Evolutionary conservation across 2,888 invertebrate species (phyloP).

Genomic region (Trimorus sp.): DNA sequence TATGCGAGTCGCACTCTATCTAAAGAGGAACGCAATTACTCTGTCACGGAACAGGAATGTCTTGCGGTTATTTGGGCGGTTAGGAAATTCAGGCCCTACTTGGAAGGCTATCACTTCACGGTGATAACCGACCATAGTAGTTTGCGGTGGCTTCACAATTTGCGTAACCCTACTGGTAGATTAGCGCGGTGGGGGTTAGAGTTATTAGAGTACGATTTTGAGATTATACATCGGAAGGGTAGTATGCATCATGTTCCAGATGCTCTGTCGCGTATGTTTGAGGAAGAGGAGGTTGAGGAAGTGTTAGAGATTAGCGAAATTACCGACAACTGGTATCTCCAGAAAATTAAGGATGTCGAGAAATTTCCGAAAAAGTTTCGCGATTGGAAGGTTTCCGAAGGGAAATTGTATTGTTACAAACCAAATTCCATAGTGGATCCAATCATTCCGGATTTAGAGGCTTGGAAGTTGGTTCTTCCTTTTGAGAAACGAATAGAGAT

Average conservation of each 20-base stretch:
- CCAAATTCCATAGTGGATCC: conserved; percentile 39
- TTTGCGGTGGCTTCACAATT: conserved; percentile 55
- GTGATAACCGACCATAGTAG: conserved; percentile 40
- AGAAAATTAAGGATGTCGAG: conserved; percentile 23
- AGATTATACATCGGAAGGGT: conserved; percentile 37
- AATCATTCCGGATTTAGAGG: conserved; percentile 40
- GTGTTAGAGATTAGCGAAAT: conserved; percentile 13
- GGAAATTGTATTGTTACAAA: conserved; percentile 45
- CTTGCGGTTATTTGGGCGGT: conserved; percentile 43
- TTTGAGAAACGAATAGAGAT: conserved; percentile 16
- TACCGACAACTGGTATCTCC: conserved; percentile 29
- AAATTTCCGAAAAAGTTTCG: conserved; percentile 25
- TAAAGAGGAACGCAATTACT: conserved; percentile 63
- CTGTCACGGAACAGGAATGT: conserved; percentile 56
- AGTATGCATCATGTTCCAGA: conserved; percentile 40
- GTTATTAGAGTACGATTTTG: conserved; percentile 52
- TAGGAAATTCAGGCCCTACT: conserved; percentile 50
- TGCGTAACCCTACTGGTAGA: conserved; percentile 30
- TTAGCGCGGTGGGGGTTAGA: conserved; percentile 50
- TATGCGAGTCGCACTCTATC: conserved; percentile 66
- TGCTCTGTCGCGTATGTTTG: conserved; percentile 57
- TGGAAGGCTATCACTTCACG: conserved; percentile 61
- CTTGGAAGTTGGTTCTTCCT: conserved; percentile 64
- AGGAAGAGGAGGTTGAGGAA: conserved; percentile 3
- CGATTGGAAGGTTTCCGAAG: conserved; percentile 47